These are phyloP conservation scores for Panthera leo DNA, from an alignment of 2,113 vertebrate genomes.

Conservation along the genomic window DNA sequence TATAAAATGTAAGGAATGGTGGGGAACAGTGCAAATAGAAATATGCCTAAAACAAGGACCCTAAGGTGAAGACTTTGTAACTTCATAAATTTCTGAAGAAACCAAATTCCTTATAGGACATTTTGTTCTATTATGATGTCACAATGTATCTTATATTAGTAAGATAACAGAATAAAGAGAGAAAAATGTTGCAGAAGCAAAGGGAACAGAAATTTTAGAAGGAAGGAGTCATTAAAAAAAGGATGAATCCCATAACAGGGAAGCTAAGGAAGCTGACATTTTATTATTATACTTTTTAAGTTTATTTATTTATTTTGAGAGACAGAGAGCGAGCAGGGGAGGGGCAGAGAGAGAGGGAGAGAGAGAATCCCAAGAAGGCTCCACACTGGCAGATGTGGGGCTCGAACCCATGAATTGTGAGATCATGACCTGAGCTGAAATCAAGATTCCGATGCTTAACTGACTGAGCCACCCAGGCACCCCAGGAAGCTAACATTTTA, in stretches of 20 bases:
- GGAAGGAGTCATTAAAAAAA: not conserved
- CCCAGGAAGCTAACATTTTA: no score
- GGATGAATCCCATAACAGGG: not conserved
- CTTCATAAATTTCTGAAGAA: not conserved
- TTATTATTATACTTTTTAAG: no score
- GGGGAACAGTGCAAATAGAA: not conserved
- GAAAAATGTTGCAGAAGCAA: not conserved
- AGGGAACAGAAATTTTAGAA: not conserved
- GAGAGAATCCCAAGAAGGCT: no score
- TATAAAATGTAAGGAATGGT: not conserved
- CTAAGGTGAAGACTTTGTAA: not conserved
- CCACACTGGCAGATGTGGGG: no score
- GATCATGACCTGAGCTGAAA: no score
- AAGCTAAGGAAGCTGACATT: slow-evolving; percentile 28
- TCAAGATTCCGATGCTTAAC: no score
- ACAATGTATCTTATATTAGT: not conserved
- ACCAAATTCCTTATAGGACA: not conserved
- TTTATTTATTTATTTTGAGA: no score
- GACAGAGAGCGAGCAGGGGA: no score
- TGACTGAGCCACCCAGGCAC: no score
- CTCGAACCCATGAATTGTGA: no score
- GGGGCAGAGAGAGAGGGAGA: no score
- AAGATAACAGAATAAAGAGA: slow-evolving; percentile 15
- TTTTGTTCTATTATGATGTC: not conserved
- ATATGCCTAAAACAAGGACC: not conserved